Evolutionary conservation across 92 coral and sea anemone species (phyloP).

Genomic region (Parazoanthus darwini): DNA sequence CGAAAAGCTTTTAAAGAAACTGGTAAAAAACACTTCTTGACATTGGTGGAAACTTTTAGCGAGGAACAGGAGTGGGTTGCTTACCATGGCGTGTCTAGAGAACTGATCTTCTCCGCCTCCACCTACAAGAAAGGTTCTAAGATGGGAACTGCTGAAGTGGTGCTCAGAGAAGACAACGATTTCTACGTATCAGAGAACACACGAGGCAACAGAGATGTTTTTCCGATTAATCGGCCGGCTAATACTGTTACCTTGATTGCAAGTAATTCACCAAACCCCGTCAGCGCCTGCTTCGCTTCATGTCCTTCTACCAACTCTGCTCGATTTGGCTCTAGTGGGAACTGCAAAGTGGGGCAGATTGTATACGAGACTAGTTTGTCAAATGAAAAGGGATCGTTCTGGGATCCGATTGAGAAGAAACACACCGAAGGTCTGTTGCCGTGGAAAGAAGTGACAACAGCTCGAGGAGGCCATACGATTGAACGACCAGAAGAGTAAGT

Average conservation of each 20-base stretch:
- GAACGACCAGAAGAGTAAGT: background rate
- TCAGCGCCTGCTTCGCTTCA: background rate
- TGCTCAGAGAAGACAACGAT: background rate
- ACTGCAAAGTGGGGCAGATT: background rate
- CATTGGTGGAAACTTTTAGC: background rate
- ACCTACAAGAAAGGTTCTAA: background rate
- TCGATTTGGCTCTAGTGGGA: background rate
- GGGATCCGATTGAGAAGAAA: background rate
- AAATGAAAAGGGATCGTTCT: background rate
- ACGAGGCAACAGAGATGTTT: background rate
- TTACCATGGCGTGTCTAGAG: background rate
- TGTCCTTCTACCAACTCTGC: background rate
- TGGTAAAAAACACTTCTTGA: background rate
- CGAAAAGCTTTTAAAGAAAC: conserved; percentile 1
- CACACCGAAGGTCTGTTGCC: background rate
- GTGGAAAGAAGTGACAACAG: background rate
- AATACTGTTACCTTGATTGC: background rate
- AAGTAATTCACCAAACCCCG: background rate
- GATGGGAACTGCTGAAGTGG: background rate
- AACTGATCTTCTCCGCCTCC: background rate
- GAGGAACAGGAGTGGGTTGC: background rate
- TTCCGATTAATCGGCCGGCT: background rate
- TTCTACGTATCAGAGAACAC: background rate
- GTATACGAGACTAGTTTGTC: background rate
- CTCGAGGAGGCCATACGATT: background rate